phyloP scores from a whole-genome alignment of 2,888 invertebrate species.

The Dioctria rufipes region DNA sequence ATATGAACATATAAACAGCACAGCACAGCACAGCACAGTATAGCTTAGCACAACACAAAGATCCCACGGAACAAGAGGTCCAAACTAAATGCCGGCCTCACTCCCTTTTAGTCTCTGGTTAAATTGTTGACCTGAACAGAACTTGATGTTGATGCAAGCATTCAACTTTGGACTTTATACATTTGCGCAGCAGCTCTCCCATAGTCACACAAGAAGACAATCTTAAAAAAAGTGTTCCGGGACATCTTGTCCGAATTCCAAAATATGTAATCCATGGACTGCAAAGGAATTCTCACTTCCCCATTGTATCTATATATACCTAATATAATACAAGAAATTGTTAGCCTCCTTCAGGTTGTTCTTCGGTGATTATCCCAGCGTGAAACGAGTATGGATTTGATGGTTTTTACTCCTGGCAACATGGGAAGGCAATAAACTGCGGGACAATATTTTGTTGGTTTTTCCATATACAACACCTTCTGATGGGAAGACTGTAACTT shows the following conservation, averaged over 20 bases:
- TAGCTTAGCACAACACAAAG: not conserved
- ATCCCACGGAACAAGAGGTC: conserved; percentile 24
- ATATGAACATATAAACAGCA: too few species aligned
- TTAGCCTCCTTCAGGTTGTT: conserved; percentile 1
- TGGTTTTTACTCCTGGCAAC: conserved; percentile 28
- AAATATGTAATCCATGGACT: conserved; percentile 21
- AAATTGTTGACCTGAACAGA: conserved; percentile 23
- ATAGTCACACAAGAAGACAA: not conserved
- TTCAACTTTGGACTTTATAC: conserved; percentile 40
- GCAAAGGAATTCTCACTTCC: conserved; percentile 31
- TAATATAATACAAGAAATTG: conserved; percentile 5
- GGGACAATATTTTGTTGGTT: conserved; percentile 19
- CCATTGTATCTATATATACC: too few species aligned
- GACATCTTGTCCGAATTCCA: conserved; percentile 46
- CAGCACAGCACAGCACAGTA: too few species aligned
- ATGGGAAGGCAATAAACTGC: conserved; percentile 42
- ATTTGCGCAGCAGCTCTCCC: not conserved
- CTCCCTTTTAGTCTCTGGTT: not conserved
- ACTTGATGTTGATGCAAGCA: conserved; percentile 26
- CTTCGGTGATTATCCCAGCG: conserved; percentile 37
- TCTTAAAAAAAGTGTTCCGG: conserved; percentile 24
- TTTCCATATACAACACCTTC: not conserved
- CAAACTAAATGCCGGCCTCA: conserved; percentile 7
- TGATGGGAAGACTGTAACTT: not conserved
- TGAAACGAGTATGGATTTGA: conserved; percentile 19